Evolutionary conservation across 2,113 vertebrate species (phyloP).

Genomic region (Cercopithecus mona): DNA sequence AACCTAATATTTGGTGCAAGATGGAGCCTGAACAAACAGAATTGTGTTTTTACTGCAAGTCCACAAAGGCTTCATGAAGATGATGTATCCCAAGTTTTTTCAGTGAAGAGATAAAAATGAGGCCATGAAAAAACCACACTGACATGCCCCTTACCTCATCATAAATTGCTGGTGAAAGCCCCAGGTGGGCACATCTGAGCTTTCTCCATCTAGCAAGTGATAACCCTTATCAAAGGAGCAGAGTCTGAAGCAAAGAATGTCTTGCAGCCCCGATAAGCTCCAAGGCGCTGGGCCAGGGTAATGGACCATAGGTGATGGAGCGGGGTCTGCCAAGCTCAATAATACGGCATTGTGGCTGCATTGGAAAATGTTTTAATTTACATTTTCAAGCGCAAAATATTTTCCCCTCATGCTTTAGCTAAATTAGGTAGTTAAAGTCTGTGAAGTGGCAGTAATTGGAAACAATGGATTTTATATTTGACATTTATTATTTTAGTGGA

Average conservation of each 20-base stretch:
- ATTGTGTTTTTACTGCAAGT: background rate
- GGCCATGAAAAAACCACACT: background rate
- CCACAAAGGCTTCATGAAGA: background rate
- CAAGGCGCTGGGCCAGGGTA: constrained; percentile 68
- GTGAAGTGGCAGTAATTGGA: constrained; percentile 66
- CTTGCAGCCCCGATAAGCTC: constrained; percentile 73
- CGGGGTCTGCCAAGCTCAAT: constrained; percentile 68
- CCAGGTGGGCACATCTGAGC: constrained; percentile 58
- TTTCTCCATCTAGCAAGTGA: constrained; percentile 62
- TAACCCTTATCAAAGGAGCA: constrained; percentile 74
- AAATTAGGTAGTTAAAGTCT: constrained; percentile 70
- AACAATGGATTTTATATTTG: constrained; percentile 73
- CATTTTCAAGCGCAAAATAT: constrained; percentile 75
- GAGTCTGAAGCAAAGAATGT: constrained; percentile 74
- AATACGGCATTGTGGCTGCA: constrained; percentile 60
- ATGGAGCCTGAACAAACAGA: background rate
- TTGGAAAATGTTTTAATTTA: constrained; percentile 78
- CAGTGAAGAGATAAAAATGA: constrained; percentile 40
- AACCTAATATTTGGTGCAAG: background rate
- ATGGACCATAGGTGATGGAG: constrained; percentile 62
- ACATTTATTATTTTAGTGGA: constrained; percentile 75
- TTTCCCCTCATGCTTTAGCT: constrained; percentile 54
- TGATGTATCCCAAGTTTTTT: constrained; percentile 40
- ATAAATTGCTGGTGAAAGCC: constrained; percentile 65
- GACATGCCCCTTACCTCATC: constrained; percentile 31